Base-by-base conservation (phyloP, 1,140 invertebrate genomes). In the Anthonomus grandis region DNA sequence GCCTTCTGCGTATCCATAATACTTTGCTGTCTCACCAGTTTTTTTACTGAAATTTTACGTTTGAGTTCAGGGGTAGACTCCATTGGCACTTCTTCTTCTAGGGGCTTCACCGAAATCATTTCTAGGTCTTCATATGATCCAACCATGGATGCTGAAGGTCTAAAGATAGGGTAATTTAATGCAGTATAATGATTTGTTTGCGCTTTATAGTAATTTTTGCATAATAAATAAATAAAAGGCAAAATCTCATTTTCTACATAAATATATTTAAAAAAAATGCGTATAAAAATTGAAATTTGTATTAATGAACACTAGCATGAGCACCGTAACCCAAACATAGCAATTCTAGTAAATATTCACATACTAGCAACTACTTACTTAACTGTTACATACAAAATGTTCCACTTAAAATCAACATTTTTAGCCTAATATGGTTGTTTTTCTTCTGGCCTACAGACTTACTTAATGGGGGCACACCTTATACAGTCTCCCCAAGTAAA, bases 1-100 rank as follows among this genome's bases (percentile, higher is more conserved):
- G 87, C 81, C 47, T 82, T 80, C 63, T 89, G 88, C 2, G 89
- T 89, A 57, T 90, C 87, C 79, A 90, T 83, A 2, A 84, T 77
- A 73, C 87, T 90, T 36, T 83, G 77, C 73, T 91, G 89, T 4
- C 86, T 78, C 6, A 85, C 82, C 21, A 91, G 70, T 59, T 81
- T 79, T 41, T 81, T 79, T 75, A 87, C 81, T 1, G 83, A 84
- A 17, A 71, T 74, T 38, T 79, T 70, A 64, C 78, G 72, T 41
- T 71, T 39, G 5, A 31, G 21, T 25, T 46, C 34, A 9, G 21
- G 71, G 1, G 42, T 37, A 8, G 19, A 17, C 9, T 78, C 72
- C 22, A 82, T 53, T 0, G 75, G 76, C n/a, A n/a, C n/a, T 21
- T 74, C 75, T 21, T 71, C 69, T 63, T 79, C 77, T 3, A 56